Evolutionary conservation across 2,888 invertebrate species (phyloP).

Genomic region (Acleris literana): DNA sequence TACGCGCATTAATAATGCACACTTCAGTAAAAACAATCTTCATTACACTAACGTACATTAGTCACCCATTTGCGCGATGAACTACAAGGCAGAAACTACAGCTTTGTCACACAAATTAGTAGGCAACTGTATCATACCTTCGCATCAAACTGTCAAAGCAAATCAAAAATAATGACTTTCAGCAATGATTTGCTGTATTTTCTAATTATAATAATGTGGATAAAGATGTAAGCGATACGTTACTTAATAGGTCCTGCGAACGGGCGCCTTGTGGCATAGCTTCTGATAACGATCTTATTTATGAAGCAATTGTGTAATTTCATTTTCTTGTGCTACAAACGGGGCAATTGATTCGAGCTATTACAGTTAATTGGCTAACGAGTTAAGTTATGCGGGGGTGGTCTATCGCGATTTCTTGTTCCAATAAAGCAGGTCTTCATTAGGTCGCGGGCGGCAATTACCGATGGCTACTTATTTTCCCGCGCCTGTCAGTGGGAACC

Average conservation of each 20-base stretch:
- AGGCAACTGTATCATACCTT: conserved; percentile 19
- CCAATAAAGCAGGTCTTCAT: conserved; percentile 70
- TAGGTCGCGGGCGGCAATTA: conserved; percentile 62
- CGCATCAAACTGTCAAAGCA: conserved; percentile 39
- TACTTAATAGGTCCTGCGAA: conserved; percentile 12
- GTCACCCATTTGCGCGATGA: conserved; percentile 63
- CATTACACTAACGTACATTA: conserved; percentile 79
- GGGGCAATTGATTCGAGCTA: conserved; percentile 58
- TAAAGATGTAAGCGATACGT: conserved; percentile 40
- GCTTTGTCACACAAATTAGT: conserved; percentile 58
- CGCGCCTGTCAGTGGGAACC: conserved; percentile 63
- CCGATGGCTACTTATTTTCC: conserved; percentile 54
- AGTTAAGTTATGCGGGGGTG: conserved; percentile 55
- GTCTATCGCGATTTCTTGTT: conserved; percentile 72
- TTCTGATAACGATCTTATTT: conserved; percentile 33
- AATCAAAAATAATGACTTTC: conserved; percentile 68
- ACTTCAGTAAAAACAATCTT: conserved; percentile 78
- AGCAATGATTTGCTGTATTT: conserved; percentile 74
- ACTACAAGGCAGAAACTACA: conserved; percentile 49
- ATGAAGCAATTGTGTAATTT: conserved; percentile 41
- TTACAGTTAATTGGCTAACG: conserved; percentile 64
- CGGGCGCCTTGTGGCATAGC: conserved; percentile 15
- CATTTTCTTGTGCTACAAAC: conserved; percentile 54
- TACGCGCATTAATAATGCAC: conserved; percentile 83
- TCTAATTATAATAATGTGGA: conserved; percentile 64